Base-by-base conservation (phyloP, 2,888 invertebrate genomes). In the Leptinotarsa tumamoca region DNA sequence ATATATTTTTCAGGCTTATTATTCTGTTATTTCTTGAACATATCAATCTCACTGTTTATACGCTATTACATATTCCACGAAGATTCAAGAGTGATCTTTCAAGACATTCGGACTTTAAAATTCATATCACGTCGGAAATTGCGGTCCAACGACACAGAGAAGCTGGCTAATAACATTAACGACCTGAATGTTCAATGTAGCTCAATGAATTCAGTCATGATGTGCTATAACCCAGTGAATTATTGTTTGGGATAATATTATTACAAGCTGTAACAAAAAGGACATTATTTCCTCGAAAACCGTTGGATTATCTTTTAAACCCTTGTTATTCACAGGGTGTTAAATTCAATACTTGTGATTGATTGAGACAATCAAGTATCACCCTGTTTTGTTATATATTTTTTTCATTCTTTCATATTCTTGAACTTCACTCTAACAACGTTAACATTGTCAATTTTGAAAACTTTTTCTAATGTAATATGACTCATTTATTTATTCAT, bases 101-200 rank as follows among this genome's bases (percentile, higher is more conserved):
- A 5, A 63, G 63, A 63, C 63, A 43, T 33, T n/a, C 7, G 33
- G 5, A 63, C 17, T 63, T 10, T n/a, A 17, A 43, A 63, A 63
- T 63, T 63, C 63, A 63, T 63, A 63, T 27, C 63, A 63, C 63
- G 63, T 63, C 27, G n/a, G 43, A 33, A 63, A n/a, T 63, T 43
- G 61, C 61, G 61, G 61, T 61, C 43, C 43, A 43, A 10, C 2
- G 43, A 43, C 43, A 43, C 43, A 43, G 43, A 43, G 43, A 43
- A 43, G 43, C 33, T 33, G 33, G 33, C 33, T 63, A 63, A 63
- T 63, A 63, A 63, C 63, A 63, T 43, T 33, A 43, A n/a, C n/a
- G 43, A 14, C 17, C 33, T 33, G 63, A 63, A 63, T 43, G 63
- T 33, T 63, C 63, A 43, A 63, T 63, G 13, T 33, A 33, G 63